Evolutionary conservation across 2,113 vertebrate species (phyloP).

Genomic region (Heterocephalus glaber): DNA sequence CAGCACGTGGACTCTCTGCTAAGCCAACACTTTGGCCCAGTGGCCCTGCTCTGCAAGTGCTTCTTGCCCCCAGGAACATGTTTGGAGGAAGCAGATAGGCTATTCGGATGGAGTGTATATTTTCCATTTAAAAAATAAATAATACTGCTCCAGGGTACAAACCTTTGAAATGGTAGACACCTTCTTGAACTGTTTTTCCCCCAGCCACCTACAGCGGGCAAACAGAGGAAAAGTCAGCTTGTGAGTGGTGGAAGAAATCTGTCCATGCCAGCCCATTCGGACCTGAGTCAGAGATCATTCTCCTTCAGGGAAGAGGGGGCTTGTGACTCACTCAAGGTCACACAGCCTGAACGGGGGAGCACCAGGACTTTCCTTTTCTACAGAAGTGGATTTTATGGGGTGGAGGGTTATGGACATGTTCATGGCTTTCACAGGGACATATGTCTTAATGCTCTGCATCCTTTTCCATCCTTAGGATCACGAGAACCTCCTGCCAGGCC

Average conservation of each 20-base stretch:
- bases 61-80: background rate
- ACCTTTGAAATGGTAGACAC: background rate
- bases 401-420: background rate
- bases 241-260: background rate
- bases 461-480: background rate
- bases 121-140: background rate
- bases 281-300: rapidly evolving
- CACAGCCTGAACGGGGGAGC: background rate
- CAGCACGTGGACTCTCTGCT: rapidly evolving
- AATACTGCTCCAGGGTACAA: background rate
- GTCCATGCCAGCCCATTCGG: rapidly evolving
- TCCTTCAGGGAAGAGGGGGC: background rate
- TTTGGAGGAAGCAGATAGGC: background rate
- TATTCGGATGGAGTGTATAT: background rate
- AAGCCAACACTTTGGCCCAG: background rate
- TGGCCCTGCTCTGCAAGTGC: background rate
- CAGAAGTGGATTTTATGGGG: background rate
- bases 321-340: background rate
- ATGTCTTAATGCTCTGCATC: background rate
- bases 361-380: background rate
- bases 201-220: background rate
- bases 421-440: background rate
- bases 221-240: background rate
- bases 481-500: background rate
- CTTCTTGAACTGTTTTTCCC: background rate